phyloP scores from a whole-genome alignment of 2,888 invertebrate species.

The Scaptomyza flava region DNA sequence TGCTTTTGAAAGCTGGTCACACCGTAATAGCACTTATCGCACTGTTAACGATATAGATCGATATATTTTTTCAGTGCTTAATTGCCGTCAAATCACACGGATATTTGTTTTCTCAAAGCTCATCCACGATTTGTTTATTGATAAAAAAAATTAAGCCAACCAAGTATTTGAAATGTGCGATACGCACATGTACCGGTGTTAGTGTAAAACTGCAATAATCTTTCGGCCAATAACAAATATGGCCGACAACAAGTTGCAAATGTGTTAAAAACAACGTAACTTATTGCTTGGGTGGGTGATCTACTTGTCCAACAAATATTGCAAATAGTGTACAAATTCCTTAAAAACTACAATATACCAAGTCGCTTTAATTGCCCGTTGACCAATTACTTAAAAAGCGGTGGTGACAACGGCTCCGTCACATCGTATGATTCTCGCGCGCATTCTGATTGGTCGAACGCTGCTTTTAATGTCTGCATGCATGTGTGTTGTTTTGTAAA shows the following conservation, averaged over 20 bases:
- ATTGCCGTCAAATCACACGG: not conserved
- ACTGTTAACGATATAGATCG: conserved; percentile 27
- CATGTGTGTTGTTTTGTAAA: conserved; percentile 21
- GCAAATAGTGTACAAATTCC: not conserved
- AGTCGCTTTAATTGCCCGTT: conserved; percentile 14
- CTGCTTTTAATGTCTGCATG: conserved; percentile 48
- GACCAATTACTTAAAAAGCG: conserved; percentile 23
- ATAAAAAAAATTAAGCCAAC: conserved; percentile 1
- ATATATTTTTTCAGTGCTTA: conserved; percentile 15
- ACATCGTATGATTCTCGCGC: conserved; percentile 83
- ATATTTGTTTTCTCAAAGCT: conserved; percentile 7
- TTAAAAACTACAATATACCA: conserved; percentile 2
- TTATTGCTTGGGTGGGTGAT: conserved; percentile 34
- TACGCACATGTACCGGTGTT: not conserved
- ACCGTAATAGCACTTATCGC: conserved; percentile 23
- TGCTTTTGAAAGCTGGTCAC: not conserved
- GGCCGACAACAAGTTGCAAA: conserved; percentile 27
- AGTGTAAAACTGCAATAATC: conserved; percentile 6
- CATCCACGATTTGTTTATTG: conserved; percentile 20
- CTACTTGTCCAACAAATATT: not conserved
- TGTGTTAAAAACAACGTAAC: conserved; percentile 17
- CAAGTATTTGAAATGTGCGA: conserved; percentile 9
- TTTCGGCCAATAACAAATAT: conserved; percentile 15
- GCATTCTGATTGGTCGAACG: conserved; percentile 81
- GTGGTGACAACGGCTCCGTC: conserved; percentile 62